Evolutionary conservation across 2,797 vertebrate genomes (phyloP).

Genomic region (Onychomys leucogaster): DNA sequence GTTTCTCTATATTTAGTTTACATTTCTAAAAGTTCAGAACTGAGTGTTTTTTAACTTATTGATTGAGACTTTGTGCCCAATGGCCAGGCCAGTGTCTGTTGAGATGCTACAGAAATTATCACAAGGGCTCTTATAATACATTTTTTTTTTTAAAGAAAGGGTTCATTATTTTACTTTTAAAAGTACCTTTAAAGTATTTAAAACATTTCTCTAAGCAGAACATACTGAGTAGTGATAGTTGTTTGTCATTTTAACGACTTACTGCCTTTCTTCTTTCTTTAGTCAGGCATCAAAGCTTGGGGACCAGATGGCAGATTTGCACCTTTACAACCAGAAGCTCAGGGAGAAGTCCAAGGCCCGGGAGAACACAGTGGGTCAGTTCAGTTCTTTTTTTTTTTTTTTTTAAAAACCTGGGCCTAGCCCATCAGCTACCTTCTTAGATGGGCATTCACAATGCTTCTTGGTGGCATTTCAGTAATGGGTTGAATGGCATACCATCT

Average conservation of each 20-base stretch:
- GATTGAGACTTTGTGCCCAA: background rate
- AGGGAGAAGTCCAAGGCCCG: slow-evolving; percentile 88
- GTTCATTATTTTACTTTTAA: background rate
- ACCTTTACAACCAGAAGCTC: slow-evolving; percentile 93
- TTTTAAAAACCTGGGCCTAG: too few relatives aligned
- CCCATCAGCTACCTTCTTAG: background rate
- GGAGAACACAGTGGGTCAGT: slow-evolving; percentile 92
- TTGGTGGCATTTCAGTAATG: background rate
- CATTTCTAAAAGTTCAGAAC: background rate
- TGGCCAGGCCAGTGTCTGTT: background rate
- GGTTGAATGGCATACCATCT: background rate
- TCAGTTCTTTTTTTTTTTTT: too few relatives aligned
- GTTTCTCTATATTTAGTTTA: background rate
- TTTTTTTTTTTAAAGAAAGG: background rate
- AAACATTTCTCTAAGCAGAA: background rate
- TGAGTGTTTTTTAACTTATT: background rate
- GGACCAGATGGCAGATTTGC: slow-evolving; percentile 94
- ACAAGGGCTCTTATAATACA: background rate
- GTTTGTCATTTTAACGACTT: background rate
- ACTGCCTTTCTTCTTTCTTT: slow-evolving; percentile 39
- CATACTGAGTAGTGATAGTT: too few relatives aligned
- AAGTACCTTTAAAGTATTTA: background rate
- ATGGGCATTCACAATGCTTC: background rate
- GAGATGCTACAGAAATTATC: background rate
- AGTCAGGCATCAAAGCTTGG: slow-evolving; percentile 93